Conservation (phyloP, 2,888 invertebrate species). For the Lacanobia wlatinum region DNA sequence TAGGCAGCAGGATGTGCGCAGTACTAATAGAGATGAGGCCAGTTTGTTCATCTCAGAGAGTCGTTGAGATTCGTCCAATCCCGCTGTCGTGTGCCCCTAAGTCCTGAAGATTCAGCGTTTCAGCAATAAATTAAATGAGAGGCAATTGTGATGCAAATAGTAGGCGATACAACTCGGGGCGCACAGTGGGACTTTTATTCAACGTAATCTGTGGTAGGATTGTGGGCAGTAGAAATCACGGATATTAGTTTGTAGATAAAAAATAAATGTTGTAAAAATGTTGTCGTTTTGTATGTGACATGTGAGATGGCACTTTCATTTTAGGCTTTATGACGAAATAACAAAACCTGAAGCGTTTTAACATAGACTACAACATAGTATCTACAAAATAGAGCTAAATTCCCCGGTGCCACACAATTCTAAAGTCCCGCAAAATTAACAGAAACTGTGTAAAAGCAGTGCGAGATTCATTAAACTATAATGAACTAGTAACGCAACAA, state of each 20-base stretch:
- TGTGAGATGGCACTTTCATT: too few relatives aligned
- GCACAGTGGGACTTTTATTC: neutral
- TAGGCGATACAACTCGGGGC: slow-evolving; percentile 4
- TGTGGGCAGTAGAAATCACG: neutral
- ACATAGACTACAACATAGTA: neutral
- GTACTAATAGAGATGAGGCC: neutral
- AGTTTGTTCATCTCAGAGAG: neutral
- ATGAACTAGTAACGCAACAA: slow-evolving; percentile 39
- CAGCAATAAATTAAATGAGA: slow-evolving; percentile 54
- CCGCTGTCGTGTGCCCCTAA: neutral
- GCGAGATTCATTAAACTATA: slow-evolving; percentile 42
- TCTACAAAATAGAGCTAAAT: neutral
- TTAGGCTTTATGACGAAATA: too few relatives aligned
- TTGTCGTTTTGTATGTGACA: too few relatives aligned
- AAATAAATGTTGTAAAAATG: too few relatives aligned
- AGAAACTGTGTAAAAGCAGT: slow-evolving; percentile 13
- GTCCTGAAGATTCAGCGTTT: slow-evolving; percentile 44
- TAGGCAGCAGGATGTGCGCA: neutral
- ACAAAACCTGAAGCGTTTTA: neutral
- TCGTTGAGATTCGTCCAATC: neutral
- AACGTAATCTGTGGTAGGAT: neutral
- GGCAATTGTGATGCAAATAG: slow-evolving; percentile 62
- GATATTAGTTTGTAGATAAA: too few relatives aligned
- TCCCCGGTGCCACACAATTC: neutral
- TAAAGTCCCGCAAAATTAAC: slow-evolving; percentile 19